A percentile compares a stretch with the other conserved stretches of the same genome.
These are phyloP conservation scores for Ommatoiulus sabulosus DNA, from an alignment of 2,888 invertebrate species.

Conservation along the genomic window DNA sequence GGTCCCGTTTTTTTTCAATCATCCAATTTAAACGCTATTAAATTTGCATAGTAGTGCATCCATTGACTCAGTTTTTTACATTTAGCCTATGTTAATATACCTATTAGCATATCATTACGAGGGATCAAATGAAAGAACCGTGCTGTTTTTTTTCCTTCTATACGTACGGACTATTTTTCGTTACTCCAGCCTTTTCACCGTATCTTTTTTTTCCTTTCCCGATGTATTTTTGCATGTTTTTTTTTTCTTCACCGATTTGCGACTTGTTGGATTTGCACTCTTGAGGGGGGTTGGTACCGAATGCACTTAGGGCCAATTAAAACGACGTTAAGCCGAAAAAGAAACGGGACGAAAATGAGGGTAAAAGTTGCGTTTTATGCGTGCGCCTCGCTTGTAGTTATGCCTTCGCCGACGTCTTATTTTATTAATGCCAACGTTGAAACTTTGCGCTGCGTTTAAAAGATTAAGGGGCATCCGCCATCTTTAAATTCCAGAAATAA, in stretches of 20 bases:
- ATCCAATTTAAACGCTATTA: constrained; percentile 43
- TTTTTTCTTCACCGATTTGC: not conserved
- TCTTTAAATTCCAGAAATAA: too few relatives aligned
- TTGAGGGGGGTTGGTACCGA: not conserved
- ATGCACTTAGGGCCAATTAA: constrained; percentile 37
- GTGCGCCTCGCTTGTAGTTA: not conserved
- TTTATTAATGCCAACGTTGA: too few relatives aligned
- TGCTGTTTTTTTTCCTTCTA: not conserved
- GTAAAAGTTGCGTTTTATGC: not conserved
- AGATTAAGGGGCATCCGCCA: too few relatives aligned
- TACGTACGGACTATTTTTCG: too few relatives aligned
- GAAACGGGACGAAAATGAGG: not conserved
- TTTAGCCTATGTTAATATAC: constrained; percentile 30
- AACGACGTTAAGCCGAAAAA: not conserved
- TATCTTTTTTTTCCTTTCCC: not conserved
- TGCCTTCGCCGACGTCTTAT: not conserved
- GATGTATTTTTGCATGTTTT: not conserved
- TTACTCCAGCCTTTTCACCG: too few relatives aligned
- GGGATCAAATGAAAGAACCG: constrained; percentile 1
- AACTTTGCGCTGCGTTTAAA: too few relatives aligned
- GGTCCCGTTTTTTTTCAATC: constrained; percentile 7
- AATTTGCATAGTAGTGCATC: constrained; percentile 14
- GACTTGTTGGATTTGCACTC: not conserved
- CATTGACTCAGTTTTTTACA: not conserved
- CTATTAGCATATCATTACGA: constrained; percentile 33